Evolutionary conservation across 2,113 vertebrate genomes (phyloP), one percentile per base, ranked within the genome.

Genomic region (Tachuris rubrigastra): DNA sequence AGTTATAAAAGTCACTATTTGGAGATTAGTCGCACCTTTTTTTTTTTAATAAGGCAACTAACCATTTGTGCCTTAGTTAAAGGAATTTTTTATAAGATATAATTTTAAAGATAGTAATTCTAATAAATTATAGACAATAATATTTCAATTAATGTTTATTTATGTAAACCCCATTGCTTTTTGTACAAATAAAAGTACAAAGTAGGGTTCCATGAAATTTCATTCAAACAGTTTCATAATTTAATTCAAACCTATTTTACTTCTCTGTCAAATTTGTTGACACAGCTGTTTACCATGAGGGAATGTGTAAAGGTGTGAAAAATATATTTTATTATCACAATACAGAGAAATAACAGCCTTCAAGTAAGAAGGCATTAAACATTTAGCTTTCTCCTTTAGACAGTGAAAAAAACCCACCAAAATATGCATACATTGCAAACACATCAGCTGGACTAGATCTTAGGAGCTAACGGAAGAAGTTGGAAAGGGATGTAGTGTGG

Each of bases 161-260:
- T 63, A 33, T 8, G 2, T 56, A 62, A 94, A 72, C 8, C 7
- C 7, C 1, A 0, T 35, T 93, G 39, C 5, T 55, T 62, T 83
- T 55, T 59, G 14, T 35, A 39, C 13, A 77, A 95, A 83, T 52
- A 7, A 44, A 90, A 59, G 39, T 77, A 56, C 63, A 81, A 95
- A 93, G 52, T 12, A 72, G 10, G 44, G 52, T 91, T 75, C 21
- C 41, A 46, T 66, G 21, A 76, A 65, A 76, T 80, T 76, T 87
- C 46, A 62, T 46, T 11, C 33, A 62, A 87, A 82, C 4, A 17
- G 14, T 62, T 91, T 42, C 27, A 41, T 86, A 74, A 93, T 63
- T 84, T 59, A 77, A 77, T 44, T 93, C 47, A 87, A 94, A 73
- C 5, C 4, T 66, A 58, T 91, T 87, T 91, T 58, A 53, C 8